Evolutionary conservation across 2,797 vertebrate species (phyloP), one percentile per base, ranked within the genome.

Genomic region (Pyrocephalus nanus): DNA sequence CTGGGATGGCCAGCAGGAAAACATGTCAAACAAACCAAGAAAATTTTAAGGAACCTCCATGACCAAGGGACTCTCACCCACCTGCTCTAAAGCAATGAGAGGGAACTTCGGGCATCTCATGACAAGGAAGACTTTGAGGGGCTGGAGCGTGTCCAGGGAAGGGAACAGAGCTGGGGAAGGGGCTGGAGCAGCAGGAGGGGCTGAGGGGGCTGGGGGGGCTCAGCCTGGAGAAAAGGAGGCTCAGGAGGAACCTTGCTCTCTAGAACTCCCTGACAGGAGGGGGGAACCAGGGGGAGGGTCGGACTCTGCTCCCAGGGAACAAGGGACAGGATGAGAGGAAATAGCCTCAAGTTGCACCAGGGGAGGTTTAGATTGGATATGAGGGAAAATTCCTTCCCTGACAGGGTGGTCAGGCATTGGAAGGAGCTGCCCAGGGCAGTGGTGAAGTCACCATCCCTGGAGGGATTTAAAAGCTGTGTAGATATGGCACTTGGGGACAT

Each of bases 271-370:
- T 62, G 78, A 0, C 48, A 82, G 70, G 71, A 62, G 27, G 48
- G 27, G 42, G 29, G 36, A 74, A 21, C 12, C 0, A 15, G 8
- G 30, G 0, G 4, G 4, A 3, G 6, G 11, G 15, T 32, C 0
- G 0, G 34, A 36, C 32, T 82, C 2, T 75, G 55, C 21, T 19
- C 4, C 18, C 71, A 43, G 50, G 34, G 50, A 48, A 70, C 36
- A 43, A 47, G 50, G 19, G 9, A 51, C 32, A 70, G 71, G 36
- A 76, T 3, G 4, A n/a, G 71, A 50, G 27, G 43, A 6, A 70
- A 76, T 0, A 0, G 23, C 14, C 65, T 12, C 43, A 21, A 0
- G 9, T 0, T 64, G 50, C 0, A 6, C 11, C 32, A 38, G 1
- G 6, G 0, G 0, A 66, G 11, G 57, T 22, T 64, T 22, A 40